These are phyloP conservation scores for Spea hammondii DNA, from an alignment of 2,797 vertebrate genomes.

Conservation along the genomic window DNA sequence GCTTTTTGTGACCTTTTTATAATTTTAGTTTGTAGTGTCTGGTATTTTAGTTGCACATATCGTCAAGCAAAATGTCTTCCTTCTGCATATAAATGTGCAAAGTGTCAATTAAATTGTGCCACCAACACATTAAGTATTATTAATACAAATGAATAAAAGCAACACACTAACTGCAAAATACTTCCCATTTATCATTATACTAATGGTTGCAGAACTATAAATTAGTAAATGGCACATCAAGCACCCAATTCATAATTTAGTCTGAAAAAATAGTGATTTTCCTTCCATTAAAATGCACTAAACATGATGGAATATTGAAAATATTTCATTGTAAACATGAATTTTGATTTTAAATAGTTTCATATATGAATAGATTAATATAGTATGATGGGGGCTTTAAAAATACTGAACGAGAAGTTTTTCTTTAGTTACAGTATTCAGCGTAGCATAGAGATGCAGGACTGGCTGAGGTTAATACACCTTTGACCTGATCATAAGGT, in stretches of 20 bases:
- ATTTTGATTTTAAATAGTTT: not conserved
- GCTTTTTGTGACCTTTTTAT: slow-evolving; percentile 66
- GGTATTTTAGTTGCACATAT: slow-evolving; percentile 43
- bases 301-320: not conserved
- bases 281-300: slow-evolving; percentile 1
- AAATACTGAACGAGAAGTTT: no score
- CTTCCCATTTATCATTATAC: slow-evolving; percentile 47
- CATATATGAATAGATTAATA: not conserved
- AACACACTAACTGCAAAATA: slow-evolving; percentile 22
- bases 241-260: slow-evolving; percentile 2
- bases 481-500: no score
- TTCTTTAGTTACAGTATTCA: no score
- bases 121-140: slow-evolving; percentile 28
- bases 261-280: slow-evolving; percentile 9
- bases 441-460: no score
- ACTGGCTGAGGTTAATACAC: no score
- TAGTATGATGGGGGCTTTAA: no score
- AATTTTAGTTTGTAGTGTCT: slow-evolving; percentile 62
- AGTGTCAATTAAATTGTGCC: slow-evolving; percentile 41
- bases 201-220: slow-evolving; percentile 38
- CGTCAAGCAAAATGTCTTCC: slow-evolving; percentile 37
- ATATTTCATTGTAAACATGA: slow-evolving; percentile 12
- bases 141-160: slow-evolving; percentile 43
- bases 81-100: slow-evolving; percentile 50
- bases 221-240: slow-evolving; percentile 30